Percentiles rank a stretch among this genome's conserved stretches.
phyloP scores from a whole-genome alignment of 2,113 vertebrate genomes.

The Oxygymnocypris stewartii region DNA sequence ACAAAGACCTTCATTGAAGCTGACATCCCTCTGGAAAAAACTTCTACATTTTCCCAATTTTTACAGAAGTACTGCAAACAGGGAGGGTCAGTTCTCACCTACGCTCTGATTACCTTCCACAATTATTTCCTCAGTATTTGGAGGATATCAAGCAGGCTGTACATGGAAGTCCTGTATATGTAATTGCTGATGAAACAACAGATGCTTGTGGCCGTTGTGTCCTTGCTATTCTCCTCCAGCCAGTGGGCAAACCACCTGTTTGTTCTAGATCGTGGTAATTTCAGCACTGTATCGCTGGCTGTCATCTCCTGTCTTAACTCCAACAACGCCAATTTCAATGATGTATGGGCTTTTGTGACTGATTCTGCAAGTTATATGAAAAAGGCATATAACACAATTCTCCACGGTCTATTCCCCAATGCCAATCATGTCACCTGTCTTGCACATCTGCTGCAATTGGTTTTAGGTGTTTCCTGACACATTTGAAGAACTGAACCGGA shows the following conservation, averaged over 20 bases:
- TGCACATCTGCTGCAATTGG: constrained; percentile 7
- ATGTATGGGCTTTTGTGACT: no score
- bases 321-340: no score
- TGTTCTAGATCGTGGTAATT: no score
- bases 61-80: constrained; percentile 17
- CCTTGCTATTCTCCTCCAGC: constrained; percentile 3
- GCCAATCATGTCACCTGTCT: background rate
- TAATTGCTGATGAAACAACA: constrained; percentile 6
- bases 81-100: constrained; percentile 8
- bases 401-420: no score
- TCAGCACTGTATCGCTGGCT: no score
- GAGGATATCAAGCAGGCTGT: background rate
- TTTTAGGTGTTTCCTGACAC: constrained; percentile 14
- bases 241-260: background rate
- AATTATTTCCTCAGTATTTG: constrained; percentile 6
- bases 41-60: no score
- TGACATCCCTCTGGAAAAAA: constrained; percentile 1
- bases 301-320: no score
- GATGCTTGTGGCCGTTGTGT: constrained; percentile 26
- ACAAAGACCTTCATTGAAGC: background rate
- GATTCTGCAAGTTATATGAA: no score
- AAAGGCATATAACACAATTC: no score
- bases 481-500: constrained; percentile 1
- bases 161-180: background rate
- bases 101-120: constrained; percentile 20